Base-by-base conservation (phyloP, 2,888 invertebrate species). In the Scelioninae gen. 2 region DNA sequence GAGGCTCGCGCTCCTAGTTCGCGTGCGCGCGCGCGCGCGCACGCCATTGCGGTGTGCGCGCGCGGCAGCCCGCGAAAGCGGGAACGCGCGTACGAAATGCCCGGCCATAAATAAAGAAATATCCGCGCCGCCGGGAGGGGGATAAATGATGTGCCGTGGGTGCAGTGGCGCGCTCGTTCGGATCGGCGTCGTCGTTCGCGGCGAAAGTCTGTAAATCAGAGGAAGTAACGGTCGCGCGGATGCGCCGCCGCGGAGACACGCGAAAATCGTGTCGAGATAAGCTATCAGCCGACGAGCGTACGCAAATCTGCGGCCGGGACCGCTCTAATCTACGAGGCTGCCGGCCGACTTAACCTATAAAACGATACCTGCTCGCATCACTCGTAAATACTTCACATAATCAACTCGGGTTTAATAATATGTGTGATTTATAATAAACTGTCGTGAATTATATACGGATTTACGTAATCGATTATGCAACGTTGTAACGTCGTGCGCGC, bases 91-190 rank as follows among this genome's bases (percentile, higher is more conserved):
- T 58, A 70, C 68, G 63, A 71, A 73, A 73, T 64, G 70, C 50
- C 58, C 73, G 72, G 52, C 61, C 70, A 73, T 74, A 76, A 74
- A 76, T 76, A 76, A 76, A 74, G 72, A 74, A 74, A 76, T 74
- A 74, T 74, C 73, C 67, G 58, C 55, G 65, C 64, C 5, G 9
- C 33, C 43, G 39, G 76, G 78, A 76, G 76, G 75, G 78, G 78
- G 78, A 78, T 77, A 79, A 79, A 78, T 75, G 81, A 81, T 78
- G 79, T 76, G 79, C 78, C 78, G 80, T 81, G 80, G 81, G 81
- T 80, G 81, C 80, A 80, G 80, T 77, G 75, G 73, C 75, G 73
- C 50, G 58, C 73, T 70, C 13, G 25, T 45, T 57, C 57, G 64
- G 57, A 64, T 31, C 58, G 72, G 45, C 46, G 41, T 41, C 63